Percentiles rank a stretch among this genome's conserved stretches.
phyloP scores from a whole-genome alignment of 1,140 invertebrate species.

The Zeugodacus cucurbitae region DNA sequence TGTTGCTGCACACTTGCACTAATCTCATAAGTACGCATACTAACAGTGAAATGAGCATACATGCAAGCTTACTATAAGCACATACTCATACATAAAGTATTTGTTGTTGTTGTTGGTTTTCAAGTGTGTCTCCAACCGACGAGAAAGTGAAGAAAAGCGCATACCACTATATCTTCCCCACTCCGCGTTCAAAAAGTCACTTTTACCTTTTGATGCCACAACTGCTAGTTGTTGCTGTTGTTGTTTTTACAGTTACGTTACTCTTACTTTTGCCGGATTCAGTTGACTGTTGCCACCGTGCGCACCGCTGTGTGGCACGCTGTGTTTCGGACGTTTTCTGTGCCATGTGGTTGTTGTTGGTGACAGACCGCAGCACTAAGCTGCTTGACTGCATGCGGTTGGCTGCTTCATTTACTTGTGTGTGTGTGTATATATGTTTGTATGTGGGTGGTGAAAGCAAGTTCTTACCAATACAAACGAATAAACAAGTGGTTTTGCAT shows the following conservation, averaged over 20 bases:
- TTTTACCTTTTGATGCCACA: constrained; percentile 2
- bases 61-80: neutral
- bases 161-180: too few relatives aligned
- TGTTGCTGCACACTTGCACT: neutral
- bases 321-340: neutral
- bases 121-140: too few relatives aligned
- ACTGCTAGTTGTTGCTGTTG: neutral
- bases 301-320: neutral
- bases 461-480: neutral
- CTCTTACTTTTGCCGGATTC: neutral
- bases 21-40: neutral
- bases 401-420: neutral
- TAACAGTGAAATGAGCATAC: neutral
- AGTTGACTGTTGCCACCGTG: neutral
- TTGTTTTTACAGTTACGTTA: neutral
- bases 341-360: neutral
- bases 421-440: too few relatives aligned
- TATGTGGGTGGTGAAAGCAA: neutral
- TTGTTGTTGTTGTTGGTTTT: too few relatives aligned
- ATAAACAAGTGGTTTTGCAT: neutral
- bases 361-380: constrained; percentile 28
- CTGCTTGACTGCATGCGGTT: constrained; percentile 24
- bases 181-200: neutral
- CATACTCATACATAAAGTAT: neutral
- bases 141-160: too few relatives aligned